These are phyloP conservation scores for Nephrotoma flavescens DNA, from an alignment of 2,888 invertebrate genomes.

Conservation along the genomic window DNA sequence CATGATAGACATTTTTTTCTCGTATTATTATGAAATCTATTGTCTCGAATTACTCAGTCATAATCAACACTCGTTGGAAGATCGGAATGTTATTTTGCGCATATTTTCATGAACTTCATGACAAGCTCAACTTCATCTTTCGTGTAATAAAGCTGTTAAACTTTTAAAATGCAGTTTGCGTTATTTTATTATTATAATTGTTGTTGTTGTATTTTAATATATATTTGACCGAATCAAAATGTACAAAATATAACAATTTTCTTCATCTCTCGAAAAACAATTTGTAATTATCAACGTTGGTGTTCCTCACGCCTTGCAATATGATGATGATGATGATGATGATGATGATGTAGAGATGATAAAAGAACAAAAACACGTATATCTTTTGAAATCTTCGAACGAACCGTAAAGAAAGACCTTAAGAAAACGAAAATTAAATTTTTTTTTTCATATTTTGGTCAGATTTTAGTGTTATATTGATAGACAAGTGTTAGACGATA, in stretches of 20 bases:
- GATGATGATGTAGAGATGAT: conserved; percentile 6
- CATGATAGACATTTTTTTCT: background rate
- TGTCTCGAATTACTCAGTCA: background rate
- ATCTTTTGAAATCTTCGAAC: background rate
- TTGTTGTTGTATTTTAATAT: background rate
- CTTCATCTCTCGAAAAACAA: conserved; percentile 3
- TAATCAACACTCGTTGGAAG: background rate
- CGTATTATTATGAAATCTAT: background rate
- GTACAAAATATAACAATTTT: background rate
- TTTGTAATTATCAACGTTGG: conserved; percentile 30
- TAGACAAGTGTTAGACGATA: background rate
- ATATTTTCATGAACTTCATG: background rate
- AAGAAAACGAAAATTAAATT: background rate
- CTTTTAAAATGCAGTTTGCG: background rate
- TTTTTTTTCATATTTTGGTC: background rate
- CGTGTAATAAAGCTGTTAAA: background rate
- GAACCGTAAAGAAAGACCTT: background rate
- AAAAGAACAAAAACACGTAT: background rate
- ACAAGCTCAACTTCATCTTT: background rate
- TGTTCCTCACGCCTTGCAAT: conserved; percentile 36
- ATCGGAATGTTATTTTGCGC: background rate
- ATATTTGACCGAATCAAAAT: background rate
- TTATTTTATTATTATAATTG: background rate
- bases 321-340: background rate
- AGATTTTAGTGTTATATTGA: background rate